A percentile compares a stretch with the other conserved stretches of the same genome.
These are phyloP conservation scores for Palloptera scutellata DNA, from an alignment of 2,888 invertebrate genomes.

Conservation along the genomic window DNA sequence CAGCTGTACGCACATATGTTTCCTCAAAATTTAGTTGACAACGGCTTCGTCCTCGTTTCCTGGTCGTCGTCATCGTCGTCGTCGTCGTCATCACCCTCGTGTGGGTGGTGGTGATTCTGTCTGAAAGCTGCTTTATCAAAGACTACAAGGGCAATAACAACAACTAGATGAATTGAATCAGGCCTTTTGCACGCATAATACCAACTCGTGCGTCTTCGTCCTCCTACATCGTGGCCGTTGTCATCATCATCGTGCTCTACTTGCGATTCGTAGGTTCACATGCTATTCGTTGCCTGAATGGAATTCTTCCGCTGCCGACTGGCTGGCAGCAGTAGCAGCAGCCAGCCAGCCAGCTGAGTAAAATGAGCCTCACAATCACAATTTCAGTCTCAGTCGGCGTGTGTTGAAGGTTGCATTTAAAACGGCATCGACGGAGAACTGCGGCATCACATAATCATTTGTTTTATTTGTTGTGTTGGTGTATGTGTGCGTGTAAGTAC, in stretches of 20 bases:
- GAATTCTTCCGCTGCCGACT: background rate
- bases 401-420: no score
- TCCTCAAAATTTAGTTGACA: conserved; percentile 21
- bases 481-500: background rate
- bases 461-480: background rate
- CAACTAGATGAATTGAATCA: background rate
- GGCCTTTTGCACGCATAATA: background rate
- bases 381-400: no score
- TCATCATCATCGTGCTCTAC: no score
- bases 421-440: no score
- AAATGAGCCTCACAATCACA: background rate
- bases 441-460: background rate
- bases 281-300: no score
- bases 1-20: conserved; percentile 30
- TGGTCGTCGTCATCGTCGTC: conserved; percentile 16
- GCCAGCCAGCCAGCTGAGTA: background rate
- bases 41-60: conserved; percentile 17
- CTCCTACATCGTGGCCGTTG: no score
- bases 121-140: no score
- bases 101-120: background rate
- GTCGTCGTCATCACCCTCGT: conserved; percentile 17
- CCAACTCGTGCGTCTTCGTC: background rate
- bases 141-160: no score
- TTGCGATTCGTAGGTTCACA: background rate
- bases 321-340: background rate